Percentiles rank a stretch among this genome's conserved stretches.
Conservation (phyloP, 2,888 invertebrate species). For the Drosophila macrospina region DNA sequence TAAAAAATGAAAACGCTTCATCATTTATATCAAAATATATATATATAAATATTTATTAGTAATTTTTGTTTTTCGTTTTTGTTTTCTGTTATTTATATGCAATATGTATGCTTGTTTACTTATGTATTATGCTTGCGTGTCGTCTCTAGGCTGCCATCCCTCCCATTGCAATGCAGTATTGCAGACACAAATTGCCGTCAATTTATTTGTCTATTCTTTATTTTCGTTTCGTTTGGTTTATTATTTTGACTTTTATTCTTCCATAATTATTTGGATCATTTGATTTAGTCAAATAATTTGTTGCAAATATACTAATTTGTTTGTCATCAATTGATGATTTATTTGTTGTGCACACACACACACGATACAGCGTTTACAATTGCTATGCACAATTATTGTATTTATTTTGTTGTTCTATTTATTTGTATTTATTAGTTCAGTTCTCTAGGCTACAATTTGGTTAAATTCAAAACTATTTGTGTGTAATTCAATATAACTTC, state of each 20-base stretch:
- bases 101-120: conserved; percentile 23
- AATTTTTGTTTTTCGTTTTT: conserved; percentile 39
- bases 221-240: conserved; percentile 22
- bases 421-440: conserved; percentile 36
- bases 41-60: conserved; percentile 76
- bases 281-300: conserved; percentile 35
- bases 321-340: conserved; percentile 18
- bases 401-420: conserved; percentile 12
- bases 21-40: conserved; percentile 72
- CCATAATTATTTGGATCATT: conserved; percentile 28
- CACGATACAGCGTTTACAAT: conserved; percentile 23
- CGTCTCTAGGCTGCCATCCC: conserved; percentile 1
- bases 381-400: conserved; percentile 52
- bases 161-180: conserved; percentile 34
- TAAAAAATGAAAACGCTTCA: conserved; percentile 53
- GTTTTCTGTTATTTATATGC: too few species aligned
- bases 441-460: conserved; percentile 51
- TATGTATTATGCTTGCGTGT: conserved; percentile 12
- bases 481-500: conserved; percentile 23
- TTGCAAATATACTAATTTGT: conserved; percentile 34
- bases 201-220: conserved; percentile 34
- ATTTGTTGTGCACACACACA: conserved; percentile 22
- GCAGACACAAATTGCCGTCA: conserved; percentile 49
- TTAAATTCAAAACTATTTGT: conserved; percentile 46
- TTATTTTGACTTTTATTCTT: conserved; percentile 39